A percentile compares a stretch with the other conserved stretches of the same genome.
These are phyloP conservation scores for Elachura formosa DNA, from an alignment of 2,113 vertebrate species.

Conservation along the genomic window DNA sequence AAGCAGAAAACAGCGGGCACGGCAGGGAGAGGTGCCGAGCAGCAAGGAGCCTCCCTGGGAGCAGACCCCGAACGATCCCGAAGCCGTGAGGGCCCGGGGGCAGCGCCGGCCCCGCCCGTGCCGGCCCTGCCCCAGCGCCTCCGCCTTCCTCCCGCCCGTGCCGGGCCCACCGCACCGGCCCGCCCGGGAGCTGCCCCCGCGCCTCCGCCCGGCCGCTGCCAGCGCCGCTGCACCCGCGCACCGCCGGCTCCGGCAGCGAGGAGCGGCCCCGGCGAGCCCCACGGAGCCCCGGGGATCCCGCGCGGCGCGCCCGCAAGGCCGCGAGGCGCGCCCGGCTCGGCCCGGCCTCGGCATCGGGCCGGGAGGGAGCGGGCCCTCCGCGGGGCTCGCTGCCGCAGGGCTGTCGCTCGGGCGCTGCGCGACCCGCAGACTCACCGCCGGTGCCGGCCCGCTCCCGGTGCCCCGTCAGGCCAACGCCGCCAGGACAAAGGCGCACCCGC, in stretches of 20 bases:
- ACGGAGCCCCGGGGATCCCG: neutral
- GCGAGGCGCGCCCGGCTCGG: neutral
- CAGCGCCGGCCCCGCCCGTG: neutral
- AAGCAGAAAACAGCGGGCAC: neutral
- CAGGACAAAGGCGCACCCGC: conserved; percentile 50
- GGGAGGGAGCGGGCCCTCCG: no score
- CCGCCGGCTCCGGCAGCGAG: no score
- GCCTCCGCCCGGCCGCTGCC: neutral
- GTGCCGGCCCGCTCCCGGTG: neutral
- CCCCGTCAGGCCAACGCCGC: neutral
- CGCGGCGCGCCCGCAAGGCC: neutral
- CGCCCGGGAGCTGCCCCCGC: neutral
- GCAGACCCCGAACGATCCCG: neutral
- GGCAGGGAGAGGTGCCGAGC: neutral
- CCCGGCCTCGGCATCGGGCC: neutral
- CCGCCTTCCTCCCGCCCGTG: neutral
- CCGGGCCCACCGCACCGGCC: neutral
- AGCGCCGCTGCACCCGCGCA: neutral
- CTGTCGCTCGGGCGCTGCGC: neutral
- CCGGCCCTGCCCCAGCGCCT: accelerated
- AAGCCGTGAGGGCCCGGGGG: neutral
- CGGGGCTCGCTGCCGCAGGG: neutral
- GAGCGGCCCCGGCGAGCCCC: neutral
- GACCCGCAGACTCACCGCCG: conserved; percentile 10
- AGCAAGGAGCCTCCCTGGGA: neutral